phyloP scores from a whole-genome alignment of 2,888 invertebrate genomes.

The Selenia dentaria region DNA sequence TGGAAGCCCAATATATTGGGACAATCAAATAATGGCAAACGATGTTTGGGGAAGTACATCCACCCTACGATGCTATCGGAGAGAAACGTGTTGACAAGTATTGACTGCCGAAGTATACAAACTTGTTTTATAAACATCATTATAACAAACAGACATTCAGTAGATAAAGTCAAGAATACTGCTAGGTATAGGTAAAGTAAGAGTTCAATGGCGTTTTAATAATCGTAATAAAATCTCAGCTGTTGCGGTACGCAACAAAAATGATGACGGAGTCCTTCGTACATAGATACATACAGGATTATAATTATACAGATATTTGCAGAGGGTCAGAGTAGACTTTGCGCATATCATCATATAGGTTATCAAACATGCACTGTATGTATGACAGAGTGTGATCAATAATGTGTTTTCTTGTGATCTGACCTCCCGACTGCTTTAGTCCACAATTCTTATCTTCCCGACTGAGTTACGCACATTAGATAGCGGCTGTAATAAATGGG shows the following conservation, averaged over 20 bases:
- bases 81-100: slow-evolving; percentile 31
- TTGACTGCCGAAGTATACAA: slow-evolving; percentile 51
- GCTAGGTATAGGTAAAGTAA: slow-evolving; percentile 41
- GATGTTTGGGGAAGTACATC: slow-evolving; percentile 26
- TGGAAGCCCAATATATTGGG: slow-evolving; percentile 2
- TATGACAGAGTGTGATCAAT: slow-evolving; percentile 67
- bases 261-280: slow-evolving; percentile 32
- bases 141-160: slow-evolving; percentile 55
- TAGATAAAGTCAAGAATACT: slow-evolving; percentile 60
- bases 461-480: slow-evolving; percentile 73
- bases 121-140: slow-evolving; percentile 69
- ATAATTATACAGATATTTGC: slow-evolving; percentile 33
- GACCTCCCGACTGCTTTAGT: slow-evolving; percentile 65
- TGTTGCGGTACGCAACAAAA: no score
- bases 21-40: slow-evolving; percentile 1
- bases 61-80: slow-evolving; percentile 21
- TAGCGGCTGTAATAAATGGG: slow-evolving; percentile 79
- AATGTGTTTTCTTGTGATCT: slow-evolving; percentile 66
- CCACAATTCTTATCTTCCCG: slow-evolving; percentile 63
- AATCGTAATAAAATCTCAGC: no score
- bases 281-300: slow-evolving; percentile 46
- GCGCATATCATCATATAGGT: slow-evolving; percentile 55
- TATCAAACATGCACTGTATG: slow-evolving; percentile 72
- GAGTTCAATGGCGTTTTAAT: no score
- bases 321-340: slow-evolving; percentile 59